Base-by-base conservation (phyloP, 2,888 invertebrate genomes). In the Sepiola atlantica region DNA sequence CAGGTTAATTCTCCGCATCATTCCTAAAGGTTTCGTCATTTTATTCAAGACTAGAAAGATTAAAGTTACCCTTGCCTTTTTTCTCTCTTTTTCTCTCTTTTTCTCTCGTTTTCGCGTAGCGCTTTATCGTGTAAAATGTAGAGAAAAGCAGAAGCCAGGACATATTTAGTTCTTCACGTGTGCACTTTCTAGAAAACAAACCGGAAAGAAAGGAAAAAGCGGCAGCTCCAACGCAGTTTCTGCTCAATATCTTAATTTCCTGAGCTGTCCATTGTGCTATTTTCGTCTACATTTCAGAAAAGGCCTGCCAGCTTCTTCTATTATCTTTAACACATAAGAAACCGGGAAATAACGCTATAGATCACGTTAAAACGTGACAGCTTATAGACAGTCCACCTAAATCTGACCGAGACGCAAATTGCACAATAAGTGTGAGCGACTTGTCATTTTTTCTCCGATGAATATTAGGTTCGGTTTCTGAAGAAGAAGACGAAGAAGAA, bases 351-450 rank as follows among this genome's bases (percentile, higher is more conserved):
- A 77, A 77, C 77, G 77, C 77, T n/a, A 77, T 32, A 77, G 77
- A n/a, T 77, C 77, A 77, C 77, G 77, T n/a, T 77, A 24, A 77
- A n/a, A 77, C 77, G 77, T 77, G 77, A 77, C 77, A 77, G 77
- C 77, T 77, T 77, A 77, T 77, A 77, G 77, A 77, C 77, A 77
- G n/a, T n/a, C n/a, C n/a, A 77, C n/a, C 77, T 77, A 77, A 77
- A 77, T 77, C 16, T 77, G 77, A n/a, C n/a, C n/a, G n/a, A 77
- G 77, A 77, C 77, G n/a, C n/a, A 16, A n/a, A n/a, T n/a, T n/a
- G n/a, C 77, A 77, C 77, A 77, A 77, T 77, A 32, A 77, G 77
- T 77, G 77, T 32, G n/a, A 77, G n/a, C 77, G 77, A 32, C 77
- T 18, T n/a, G 32, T 18, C 77, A 77, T 77, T 77, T 61, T 61